Evolutionary conservation across 2,888 invertebrate species (phyloP).

Genomic region (Blastobasis lacticolella): DNA sequence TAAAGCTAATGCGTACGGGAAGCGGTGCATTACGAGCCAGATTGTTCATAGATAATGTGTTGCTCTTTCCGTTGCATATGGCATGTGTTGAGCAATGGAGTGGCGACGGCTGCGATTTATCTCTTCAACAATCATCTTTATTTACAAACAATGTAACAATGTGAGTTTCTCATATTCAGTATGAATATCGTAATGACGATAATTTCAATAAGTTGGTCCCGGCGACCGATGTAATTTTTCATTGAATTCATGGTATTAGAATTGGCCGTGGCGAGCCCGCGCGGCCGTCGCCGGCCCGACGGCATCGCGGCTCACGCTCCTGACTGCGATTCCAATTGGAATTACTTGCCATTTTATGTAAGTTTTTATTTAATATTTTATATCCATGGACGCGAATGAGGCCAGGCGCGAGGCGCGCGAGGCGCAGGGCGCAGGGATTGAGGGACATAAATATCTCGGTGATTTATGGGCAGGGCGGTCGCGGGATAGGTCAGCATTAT

Average conservation of each 20-base stretch:
- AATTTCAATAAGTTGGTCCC: too few relatives aligned
- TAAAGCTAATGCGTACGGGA: conserved; percentile 67
- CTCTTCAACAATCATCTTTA: conserved; percentile 35
- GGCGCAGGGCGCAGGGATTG: conserved; percentile 41
- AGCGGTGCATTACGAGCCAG: conserved; percentile 64
- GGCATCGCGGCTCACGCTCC: conserved; percentile 35
- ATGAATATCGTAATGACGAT: too few relatives aligned
- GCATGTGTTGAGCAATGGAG: conserved; percentile 44
- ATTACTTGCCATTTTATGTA: conserved; percentile 69
- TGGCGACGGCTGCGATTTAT: conserved; percentile 46
- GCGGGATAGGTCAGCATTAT: conserved; percentile 75
- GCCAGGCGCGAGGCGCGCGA: conserved; percentile 35
- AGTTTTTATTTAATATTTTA: conserved; percentile 72
- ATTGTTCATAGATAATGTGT: conserved; percentile 58
- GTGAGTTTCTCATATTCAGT: too few relatives aligned
- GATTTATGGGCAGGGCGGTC: conserved; percentile 71
- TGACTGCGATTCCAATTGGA: conserved; percentile 61
- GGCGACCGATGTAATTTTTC: too few relatives aligned
- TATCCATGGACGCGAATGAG: conserved; percentile 61
- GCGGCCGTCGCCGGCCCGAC: conserved; percentile 37
- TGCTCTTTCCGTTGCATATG: conserved; percentile 41
- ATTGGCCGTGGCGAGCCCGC: background rate
- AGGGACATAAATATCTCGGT: conserved; percentile 73
- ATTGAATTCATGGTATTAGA: too few relatives aligned
- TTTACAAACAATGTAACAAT: conserved; percentile 34